Percentiles rank a stretch among this genome's conserved stretches.
phyloP scores from a whole-genome alignment of 2,113 vertebrate species.

The Leiothrix lutea region DNA sequence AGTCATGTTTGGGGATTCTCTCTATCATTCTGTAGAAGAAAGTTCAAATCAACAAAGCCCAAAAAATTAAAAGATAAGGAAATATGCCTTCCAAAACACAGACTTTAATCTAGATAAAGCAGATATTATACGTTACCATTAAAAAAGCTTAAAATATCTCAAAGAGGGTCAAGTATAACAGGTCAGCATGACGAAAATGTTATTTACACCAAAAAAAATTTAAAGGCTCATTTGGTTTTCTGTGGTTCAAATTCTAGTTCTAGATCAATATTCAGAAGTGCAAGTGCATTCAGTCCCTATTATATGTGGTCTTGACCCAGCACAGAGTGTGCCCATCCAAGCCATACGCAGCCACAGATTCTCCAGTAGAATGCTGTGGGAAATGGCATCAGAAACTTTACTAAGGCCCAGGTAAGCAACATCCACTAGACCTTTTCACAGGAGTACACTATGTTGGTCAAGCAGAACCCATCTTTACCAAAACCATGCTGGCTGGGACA shows the following conservation, averaged over 20 bases:
- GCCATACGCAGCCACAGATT: neutral
- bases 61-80: neutral
- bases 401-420: neutral
- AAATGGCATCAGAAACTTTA: neutral
- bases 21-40: neutral
- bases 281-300: neutral
- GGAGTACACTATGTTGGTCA: neutral
- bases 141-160: neutral
- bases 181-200: neutral
- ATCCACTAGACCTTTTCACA: neutral
- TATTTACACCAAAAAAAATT: neutral
- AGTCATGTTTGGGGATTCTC: neutral
- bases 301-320: neutral
- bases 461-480: neutral
- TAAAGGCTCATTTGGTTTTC: neutral
- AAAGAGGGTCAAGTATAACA: neutral
- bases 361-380: neutral
- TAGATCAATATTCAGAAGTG: neutral
- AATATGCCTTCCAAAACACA: neutral
- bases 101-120: neutral
- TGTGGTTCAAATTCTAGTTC: neutral
- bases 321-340: fast-evolving
- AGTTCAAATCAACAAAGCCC: neutral
- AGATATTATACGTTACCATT: neutral
- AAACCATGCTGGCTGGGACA: neutral